Evolutionary conservation across 2,113 vertebrate genomes (phyloP).

Genomic region (Chaenocephalus aceratus): DNA sequence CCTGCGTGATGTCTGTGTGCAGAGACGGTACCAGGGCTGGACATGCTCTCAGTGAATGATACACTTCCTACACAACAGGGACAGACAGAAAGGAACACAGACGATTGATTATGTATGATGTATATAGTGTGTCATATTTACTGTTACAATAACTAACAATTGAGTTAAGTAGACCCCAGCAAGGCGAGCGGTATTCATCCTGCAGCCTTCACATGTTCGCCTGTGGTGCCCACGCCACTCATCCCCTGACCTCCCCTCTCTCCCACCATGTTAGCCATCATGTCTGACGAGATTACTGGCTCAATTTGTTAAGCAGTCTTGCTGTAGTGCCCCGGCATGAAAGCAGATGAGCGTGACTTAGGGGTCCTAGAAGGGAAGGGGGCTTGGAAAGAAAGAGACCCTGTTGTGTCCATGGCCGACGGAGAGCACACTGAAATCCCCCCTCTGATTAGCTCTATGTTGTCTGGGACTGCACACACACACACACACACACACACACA

Average conservation of each 20-base stretch:
- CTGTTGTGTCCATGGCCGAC: conserved; percentile 79
- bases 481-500: background rate
- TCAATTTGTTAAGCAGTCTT: conserved; percentile 75
- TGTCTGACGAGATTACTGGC: conserved; percentile 83
- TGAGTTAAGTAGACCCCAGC: background rate
- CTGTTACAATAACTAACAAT: background rate
- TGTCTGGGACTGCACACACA: conserved; percentile 61
- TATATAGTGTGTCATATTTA: background rate
- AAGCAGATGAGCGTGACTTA: conserved; percentile 74
- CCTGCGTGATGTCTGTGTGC: background rate
- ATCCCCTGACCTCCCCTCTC: conserved; percentile 47
- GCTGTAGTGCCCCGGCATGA: conserved; percentile 53
- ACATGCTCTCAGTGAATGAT: background rate
- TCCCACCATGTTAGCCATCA: conserved; percentile 67
- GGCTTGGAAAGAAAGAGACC: conserved; percentile 65
- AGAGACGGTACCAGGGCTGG: background rate
- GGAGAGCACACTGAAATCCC: conserved; percentile 68
- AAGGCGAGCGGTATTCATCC: conserved; percentile 21
- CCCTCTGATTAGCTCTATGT: conserved; percentile 76
- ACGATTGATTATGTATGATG: background rate
- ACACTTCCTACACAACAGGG: background rate
- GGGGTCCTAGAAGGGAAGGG: conserved; percentile 28
- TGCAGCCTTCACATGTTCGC: conserved; percentile 47
- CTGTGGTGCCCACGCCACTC: conserved; percentile 36
- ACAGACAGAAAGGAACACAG: background rate